Evolutionary conservation across 2,113 vertebrate genomes (phyloP).

Genomic region (Neoarius graeffei): DNA sequence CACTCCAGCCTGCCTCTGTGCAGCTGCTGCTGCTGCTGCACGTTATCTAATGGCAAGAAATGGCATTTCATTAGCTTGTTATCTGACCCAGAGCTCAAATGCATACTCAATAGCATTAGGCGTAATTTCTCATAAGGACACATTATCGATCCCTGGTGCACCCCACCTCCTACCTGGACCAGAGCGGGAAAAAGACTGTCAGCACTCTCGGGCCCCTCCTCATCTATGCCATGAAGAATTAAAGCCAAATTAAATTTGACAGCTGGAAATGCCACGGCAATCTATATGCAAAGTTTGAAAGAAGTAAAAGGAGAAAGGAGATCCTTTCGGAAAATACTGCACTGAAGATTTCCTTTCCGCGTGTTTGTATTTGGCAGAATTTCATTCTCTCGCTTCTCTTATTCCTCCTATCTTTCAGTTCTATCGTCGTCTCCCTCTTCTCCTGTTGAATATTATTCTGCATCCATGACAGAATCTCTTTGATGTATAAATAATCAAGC

Average conservation of each 20-base stretch:
- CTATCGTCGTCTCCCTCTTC: conserved; percentile 19
- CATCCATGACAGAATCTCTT: conserved; percentile 86
- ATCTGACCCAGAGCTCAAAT: conserved; percentile 85
- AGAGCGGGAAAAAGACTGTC: conserved; percentile 87
- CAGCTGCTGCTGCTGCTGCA: conserved; percentile 50
- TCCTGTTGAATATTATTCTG: conserved; percentile 85
- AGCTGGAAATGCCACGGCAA: conserved; percentile 95
- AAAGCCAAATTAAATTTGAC: conserved; percentile 99
- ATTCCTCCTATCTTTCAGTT: conserved; percentile 14
- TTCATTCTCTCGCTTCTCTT: conserved; percentile 22
- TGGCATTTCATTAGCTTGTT: conserved; percentile 98
- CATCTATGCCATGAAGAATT: conserved; percentile 93
- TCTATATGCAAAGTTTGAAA: conserved; percentile 92
- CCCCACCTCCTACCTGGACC: conserved; percentile 82
- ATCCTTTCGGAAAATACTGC: conserved; percentile 73
- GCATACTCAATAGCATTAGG: conserved; percentile 95
- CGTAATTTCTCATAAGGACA: conserved; percentile 98
- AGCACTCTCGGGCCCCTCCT: conserved; percentile 82
- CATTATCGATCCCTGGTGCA: conserved; percentile 87
- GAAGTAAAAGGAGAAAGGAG: conserved; percentile 33
- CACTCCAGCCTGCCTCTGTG: conserved; percentile 20
- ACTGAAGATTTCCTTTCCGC: conserved; percentile 83
- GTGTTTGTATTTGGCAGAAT: conserved; percentile 52
- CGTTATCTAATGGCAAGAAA: conserved; percentile 89
- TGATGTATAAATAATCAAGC: conserved; percentile 99